Conservation (phyloP, 2,888 invertebrate genomes). For the Torymus tubicola region DNA sequence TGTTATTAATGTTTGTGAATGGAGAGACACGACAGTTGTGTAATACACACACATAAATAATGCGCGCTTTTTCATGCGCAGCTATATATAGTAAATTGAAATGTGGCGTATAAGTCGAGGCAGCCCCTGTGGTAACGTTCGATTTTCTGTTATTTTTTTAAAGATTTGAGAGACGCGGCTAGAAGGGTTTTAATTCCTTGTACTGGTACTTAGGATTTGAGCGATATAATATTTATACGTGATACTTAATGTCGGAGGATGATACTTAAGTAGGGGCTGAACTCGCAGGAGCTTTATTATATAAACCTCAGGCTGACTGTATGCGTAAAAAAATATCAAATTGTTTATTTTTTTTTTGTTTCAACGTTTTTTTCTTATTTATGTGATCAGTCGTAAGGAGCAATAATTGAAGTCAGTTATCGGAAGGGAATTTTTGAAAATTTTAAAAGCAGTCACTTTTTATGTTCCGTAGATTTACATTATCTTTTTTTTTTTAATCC, state of each 20-base stretch:
- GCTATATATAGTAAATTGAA: slow-evolving; percentile 25
- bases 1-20: slow-evolving; percentile 44
- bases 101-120: no score
- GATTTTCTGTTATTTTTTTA: no score
- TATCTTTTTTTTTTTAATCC: slow-evolving; percentile 9
- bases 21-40: slow-evolving; percentile 8
- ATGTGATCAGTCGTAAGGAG: slow-evolving; percentile 27
- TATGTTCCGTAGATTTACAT: not conserved
- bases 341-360: slow-evolving; percentile 29
- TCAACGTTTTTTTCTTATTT: slow-evolving; percentile 48
- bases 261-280: slow-evolving; percentile 18
- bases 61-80: not conserved
- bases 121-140: no score
- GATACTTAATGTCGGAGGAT: no score
- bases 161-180: no score
- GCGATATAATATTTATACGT: not conserved
- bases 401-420: slow-evolving; percentile 55
- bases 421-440: slow-evolving; percentile 19
- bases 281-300: slow-evolving; percentile 29
- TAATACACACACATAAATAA: not conserved
- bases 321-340: slow-evolving; percentile 26
- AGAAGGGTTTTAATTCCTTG: not conserved
- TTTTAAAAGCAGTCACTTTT: slow-evolving; percentile 19
- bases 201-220: not conserved
- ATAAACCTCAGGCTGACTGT: slow-evolving; percentile 39